Conservation (phyloP, 1,140 invertebrate genomes). For the Sinonovacula constricta region DNA sequence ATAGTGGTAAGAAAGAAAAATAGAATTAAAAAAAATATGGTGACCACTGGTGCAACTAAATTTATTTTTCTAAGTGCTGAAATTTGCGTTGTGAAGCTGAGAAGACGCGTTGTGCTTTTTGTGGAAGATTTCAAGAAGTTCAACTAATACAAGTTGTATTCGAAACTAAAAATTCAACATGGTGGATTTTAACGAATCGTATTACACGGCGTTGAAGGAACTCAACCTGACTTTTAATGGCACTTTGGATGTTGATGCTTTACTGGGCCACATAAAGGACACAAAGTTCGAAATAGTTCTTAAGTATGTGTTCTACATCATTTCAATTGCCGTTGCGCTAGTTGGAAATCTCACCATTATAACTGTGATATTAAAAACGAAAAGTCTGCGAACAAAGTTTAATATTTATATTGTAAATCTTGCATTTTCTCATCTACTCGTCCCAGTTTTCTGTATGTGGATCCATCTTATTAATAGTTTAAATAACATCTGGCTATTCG, state of each 20-base stretch:
- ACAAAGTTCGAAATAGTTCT: constrained; percentile 55
- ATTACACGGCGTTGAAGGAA: too few species aligned
- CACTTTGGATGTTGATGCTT: constrained; percentile 1
- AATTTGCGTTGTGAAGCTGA: too few species aligned
- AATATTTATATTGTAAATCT: constrained; percentile 96
- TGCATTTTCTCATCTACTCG: constrained; percentile 93
- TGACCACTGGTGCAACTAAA: too few species aligned
- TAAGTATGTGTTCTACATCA: constrained; percentile 65
- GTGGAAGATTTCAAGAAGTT: too few species aligned
- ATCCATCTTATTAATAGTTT: constrained; percentile 77
- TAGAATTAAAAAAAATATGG: too few species aligned
- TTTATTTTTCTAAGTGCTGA: too few species aligned
- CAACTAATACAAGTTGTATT: too few species aligned
- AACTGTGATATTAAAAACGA: constrained; percentile 59
- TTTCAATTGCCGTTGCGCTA: constrained; percentile 63
- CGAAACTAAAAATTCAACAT: too few species aligned
- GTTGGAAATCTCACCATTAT: constrained; percentile 66
- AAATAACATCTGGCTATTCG: constrained; percentile 73
- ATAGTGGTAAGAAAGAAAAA: too few species aligned
- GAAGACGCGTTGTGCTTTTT: too few species aligned
- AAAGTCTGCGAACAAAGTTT: constrained; percentile 75
- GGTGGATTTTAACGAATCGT: too few species aligned
- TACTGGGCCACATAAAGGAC: constrained; percentile 15
- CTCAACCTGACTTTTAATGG: constrained; percentile 15
- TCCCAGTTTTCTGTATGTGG: constrained; percentile 80